Evolutionary conservation across 2,888 invertebrate genomes (phyloP).

Genomic region (Thecophora atra): DNA sequence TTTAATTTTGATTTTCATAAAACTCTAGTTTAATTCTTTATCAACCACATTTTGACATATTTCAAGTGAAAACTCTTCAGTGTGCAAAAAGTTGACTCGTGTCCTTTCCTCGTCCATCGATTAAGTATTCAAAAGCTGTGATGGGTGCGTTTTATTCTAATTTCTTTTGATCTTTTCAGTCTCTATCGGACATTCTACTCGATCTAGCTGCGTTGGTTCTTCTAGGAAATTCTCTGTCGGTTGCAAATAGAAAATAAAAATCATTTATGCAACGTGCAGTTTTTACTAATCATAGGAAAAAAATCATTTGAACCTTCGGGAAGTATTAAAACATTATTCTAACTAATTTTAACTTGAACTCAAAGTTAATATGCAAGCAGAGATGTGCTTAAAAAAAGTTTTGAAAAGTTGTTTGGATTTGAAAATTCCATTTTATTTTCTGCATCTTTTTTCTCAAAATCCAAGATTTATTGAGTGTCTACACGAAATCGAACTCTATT

Average conservation of each 20-base stretch:
- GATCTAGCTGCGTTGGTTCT: background rate
- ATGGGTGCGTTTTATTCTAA: background rate
- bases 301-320: background rate
- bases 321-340: background rate
- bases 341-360: background rate
- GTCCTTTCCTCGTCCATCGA: background rate
- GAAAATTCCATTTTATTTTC: conserved; percentile 1
- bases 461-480: background rate
- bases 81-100: too few relatives aligned
- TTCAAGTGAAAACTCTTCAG: too few relatives aligned
- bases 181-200: background rate
- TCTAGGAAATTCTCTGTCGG: background rate
- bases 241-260: background rate
- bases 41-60: too few relatives aligned
- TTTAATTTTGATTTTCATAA: too few relatives aligned
- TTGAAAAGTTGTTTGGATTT: background rate
- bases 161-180: background rate
- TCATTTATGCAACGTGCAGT: background rate
- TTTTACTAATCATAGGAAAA: background rate
- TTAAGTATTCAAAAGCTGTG: conserved; percentile 15
- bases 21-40: too few relatives aligned
- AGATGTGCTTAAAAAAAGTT: too few relatives aligned
- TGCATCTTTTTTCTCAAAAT: background rate
- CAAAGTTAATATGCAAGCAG: too few relatives aligned
- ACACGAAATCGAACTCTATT: background rate